These are phyloP conservation scores for Sepioteuthis lessoniana DNA, from an alignment of 2,888 invertebrate species.

Conservation along the genomic window DNA sequence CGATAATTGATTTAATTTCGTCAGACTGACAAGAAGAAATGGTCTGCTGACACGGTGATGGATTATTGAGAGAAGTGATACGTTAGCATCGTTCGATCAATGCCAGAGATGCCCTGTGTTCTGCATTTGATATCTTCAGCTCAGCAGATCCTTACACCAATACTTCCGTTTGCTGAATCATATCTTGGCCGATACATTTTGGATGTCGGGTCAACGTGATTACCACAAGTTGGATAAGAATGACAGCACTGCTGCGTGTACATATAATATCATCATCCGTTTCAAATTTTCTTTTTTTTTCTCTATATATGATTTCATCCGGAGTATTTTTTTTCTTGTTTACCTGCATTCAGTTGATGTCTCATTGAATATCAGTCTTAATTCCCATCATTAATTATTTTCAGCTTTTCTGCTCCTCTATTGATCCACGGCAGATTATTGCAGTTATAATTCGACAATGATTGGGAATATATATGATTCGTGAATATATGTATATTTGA, in stretches of 20 bases:
- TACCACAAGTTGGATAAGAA: neutral
- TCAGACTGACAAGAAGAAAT: neutral
- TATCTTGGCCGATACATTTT: neutral
- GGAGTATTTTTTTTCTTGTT: neutral
- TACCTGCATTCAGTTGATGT: neutral
- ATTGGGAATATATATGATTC: too few species aligned
- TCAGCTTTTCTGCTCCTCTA: too few species aligned
- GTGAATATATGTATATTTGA: too few species aligned
- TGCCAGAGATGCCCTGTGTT: neutral
- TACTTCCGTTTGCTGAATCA: neutral
- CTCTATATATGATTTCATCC: neutral
- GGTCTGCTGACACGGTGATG: neutral
- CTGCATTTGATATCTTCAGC: neutral
- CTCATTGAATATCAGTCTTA: neutral
- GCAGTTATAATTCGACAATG: too few species aligned
- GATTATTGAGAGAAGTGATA: neutral
- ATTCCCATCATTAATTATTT: too few species aligned
- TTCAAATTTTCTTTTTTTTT: neutral
- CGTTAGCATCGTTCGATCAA: neutral
- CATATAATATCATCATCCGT: neutral
- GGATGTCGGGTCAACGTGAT: neutral
- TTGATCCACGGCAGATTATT: too few species aligned
- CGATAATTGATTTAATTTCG: neutral
- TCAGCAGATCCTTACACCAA: neutral
- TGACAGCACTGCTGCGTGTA: neutral